Conservation (phyloP, 2,797 vertebrate species). For the Cyclura pinguis region DNA sequence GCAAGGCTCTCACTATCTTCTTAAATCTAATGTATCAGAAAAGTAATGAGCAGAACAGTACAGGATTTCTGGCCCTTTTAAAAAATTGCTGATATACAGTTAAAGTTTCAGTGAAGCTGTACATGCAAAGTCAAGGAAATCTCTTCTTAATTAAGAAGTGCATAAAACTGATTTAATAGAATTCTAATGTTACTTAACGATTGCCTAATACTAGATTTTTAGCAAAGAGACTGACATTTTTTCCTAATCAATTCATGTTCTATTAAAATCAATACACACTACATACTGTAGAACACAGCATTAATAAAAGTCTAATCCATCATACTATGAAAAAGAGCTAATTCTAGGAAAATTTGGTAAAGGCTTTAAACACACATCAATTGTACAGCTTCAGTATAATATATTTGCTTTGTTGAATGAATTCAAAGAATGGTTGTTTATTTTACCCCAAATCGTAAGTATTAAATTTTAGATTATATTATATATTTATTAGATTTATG, state of each 20-base stretch:
- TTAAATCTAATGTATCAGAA: not conserved
- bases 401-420: conserved; percentile 37
- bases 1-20: not conserved
- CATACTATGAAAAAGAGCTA: conserved; percentile 62
- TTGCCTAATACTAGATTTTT: conserved; percentile 70
- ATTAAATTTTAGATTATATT: conserved; percentile 15
- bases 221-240: conserved; percentile 77
- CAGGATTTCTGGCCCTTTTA: not conserved
- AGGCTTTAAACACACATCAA: not conserved
- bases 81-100: conserved; percentile 37
- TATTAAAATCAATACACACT: conserved; percentile 81
- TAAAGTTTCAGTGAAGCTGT: conserved; percentile 63
- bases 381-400: not conserved
- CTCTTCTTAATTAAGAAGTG: conserved; percentile 78
- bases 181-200: conserved; percentile 77
- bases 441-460: not conserved
- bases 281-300: conserved; percentile 59
- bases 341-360: conserved; percentile 56
- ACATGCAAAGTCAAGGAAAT: conserved; percentile 71
- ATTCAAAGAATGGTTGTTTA: not conserved
- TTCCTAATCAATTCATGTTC: conserved; percentile 78
- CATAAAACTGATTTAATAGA: conserved; percentile 79
- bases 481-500: not conserved
- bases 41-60: not conserved
- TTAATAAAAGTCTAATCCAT: conserved; percentile 72